These are phyloP conservation scores for Phyllostomus hastatus DNA, from an alignment of 2,113 vertebrate genomes.

Conservation along the genomic window DNA sequence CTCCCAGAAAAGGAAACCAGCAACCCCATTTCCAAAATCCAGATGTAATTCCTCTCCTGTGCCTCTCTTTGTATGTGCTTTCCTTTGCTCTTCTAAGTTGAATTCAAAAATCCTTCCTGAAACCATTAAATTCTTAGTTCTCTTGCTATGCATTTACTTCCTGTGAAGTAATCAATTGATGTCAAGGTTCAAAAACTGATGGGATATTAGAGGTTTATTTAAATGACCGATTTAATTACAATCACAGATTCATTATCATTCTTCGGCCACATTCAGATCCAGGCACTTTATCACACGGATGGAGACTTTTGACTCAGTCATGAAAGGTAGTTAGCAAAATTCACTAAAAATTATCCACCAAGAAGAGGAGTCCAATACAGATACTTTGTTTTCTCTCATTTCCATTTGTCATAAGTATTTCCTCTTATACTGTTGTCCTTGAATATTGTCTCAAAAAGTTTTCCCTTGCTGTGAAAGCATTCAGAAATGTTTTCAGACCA, in stretches of 20 bases:
- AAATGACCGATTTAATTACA: neutral
- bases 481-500: neutral
- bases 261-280: neutral
- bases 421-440: neutral
- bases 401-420: neutral
- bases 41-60: neutral
- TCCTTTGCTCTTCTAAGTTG: neutral
- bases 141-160: neutral
- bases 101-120: neutral
- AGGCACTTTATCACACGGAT: neutral
- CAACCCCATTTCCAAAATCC: neutral
- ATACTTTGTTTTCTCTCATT: neutral
- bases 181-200: neutral
- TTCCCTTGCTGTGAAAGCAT: neutral
- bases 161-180: neutral
- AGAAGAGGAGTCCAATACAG: neutral
- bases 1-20: neutral
- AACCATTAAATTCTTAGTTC: neutral
- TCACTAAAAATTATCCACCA: neutral
- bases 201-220: neutral
- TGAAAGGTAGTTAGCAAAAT: neutral
- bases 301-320: neutral
- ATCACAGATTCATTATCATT: neutral
- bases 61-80: neutral
- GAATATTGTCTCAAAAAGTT: neutral